Conservation (phyloP, 2,113 vertebrate species). For the Hippocampus barbouri region DNA sequence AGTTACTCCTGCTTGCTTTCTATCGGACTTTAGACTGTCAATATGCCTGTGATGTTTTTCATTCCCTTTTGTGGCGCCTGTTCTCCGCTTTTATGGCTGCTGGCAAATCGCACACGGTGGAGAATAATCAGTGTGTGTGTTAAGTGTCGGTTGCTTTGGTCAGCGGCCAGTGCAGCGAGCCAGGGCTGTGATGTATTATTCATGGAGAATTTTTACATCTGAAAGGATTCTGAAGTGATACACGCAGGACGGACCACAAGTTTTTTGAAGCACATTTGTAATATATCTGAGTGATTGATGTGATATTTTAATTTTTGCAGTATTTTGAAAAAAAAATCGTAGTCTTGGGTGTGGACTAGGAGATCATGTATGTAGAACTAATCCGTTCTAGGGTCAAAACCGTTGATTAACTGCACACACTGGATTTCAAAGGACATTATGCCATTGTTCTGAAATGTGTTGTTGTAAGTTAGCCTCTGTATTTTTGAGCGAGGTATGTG, state of each 20-base stretch:
- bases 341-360: neutral
- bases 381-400: neutral
- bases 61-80: constrained; percentile 38
- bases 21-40: constrained; percentile 40
- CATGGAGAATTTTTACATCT: constrained; percentile 61
- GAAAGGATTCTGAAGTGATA: constrained; percentile 62
- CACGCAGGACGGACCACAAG: constrained; percentile 43
- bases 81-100: constrained; percentile 33
- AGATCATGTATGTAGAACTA: neutral
- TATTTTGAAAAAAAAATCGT: neutral
- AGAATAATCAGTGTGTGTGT: constrained; percentile 45
- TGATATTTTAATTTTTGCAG: neutral
- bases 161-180: constrained; percentile 43
- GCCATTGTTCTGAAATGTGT: neutral
- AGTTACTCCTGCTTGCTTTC: constrained; percentile 26
- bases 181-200: constrained; percentile 60
- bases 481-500: neutral
- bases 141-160: constrained; percentile 56
- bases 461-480: neutral
- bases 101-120: constrained; percentile 42
- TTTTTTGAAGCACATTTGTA: neutral
- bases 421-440: neutral
- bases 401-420: too few species aligned
- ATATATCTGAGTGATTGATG: neutral
- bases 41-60: constrained; percentile 44